phyloP scores from a whole-genome alignment of 2,797 vertebrate species.

The Anguilla obscura region DNA sequence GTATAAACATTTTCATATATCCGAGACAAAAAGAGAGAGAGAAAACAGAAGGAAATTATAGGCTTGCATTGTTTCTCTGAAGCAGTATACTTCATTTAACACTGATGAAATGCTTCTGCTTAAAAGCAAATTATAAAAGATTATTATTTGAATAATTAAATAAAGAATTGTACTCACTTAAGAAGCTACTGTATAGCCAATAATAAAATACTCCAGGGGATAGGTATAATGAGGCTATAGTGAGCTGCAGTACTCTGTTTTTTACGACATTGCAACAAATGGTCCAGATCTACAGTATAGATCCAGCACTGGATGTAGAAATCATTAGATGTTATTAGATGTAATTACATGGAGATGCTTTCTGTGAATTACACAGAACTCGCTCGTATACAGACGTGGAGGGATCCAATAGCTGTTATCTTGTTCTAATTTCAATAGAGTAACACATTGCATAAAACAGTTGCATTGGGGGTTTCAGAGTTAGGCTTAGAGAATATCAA shows the following conservation, averaged over 20 bases:
- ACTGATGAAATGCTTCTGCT: neutral
- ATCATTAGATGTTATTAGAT: neutral
- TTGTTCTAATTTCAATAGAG: neutral
- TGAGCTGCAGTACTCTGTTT: neutral
- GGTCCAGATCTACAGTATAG: neutral
- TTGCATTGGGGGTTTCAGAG: neutral
- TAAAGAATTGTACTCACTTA: neutral
- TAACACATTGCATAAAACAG: neutral
- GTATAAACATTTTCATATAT: too few relatives aligned
- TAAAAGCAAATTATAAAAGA: neutral
- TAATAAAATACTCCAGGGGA: neutral
- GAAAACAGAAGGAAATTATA: too few relatives aligned
- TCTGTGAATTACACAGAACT: neutral
- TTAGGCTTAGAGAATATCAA: neutral
- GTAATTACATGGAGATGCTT: neutral
- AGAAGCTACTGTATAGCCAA: neutral
- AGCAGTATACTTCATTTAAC: neutral
- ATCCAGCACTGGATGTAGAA: neutral
- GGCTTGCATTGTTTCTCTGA: neutral
- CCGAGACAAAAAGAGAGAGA: too few relatives aligned
- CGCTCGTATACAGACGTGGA: neutral
- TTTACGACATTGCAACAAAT: neutral
- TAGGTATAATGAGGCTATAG: neutral
- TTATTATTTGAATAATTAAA: neutral
- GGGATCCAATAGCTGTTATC: neutral